Base-by-base conservation (phyloP, 2,113 vertebrate species). In the Petaurus breviceps region DNA sequence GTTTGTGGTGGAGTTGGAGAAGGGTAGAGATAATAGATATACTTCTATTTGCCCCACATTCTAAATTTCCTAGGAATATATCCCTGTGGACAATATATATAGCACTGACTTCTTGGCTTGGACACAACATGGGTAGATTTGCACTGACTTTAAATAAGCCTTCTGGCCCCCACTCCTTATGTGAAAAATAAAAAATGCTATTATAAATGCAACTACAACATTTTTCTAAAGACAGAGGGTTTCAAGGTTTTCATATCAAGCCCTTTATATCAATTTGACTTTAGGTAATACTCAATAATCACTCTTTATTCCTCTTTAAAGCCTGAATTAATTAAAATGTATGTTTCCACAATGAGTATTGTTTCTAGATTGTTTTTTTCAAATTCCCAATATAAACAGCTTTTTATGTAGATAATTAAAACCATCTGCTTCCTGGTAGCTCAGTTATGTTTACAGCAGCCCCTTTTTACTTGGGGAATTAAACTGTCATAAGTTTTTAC, bases 361-460 rank as follows among this genome's bases (percentile, higher is more conserved):
- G 98, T 99, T 98, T 98, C 97, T 97, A 97, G 98, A 96, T 94
- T 97, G 47, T 97, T 96, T 98, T 98, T 97, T 98, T 98, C 97
- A 96, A 98, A 98, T 98, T 98, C 98, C 97, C 98, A 98, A 55
- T 97, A 98, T 98, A 98, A 99, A 98, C 97, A 98, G 98, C 98
- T 95, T 97, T 98, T 97, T 97, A 98, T 98, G 97, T 97, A 98
- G 98, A 98, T 98, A 98, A 99, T 99, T 98, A 99, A 98, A 98
- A 95, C 98, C 98, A 98, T 99, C 98, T 99, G 98, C 97, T 98
- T 98, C 97, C 97, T 96, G 91, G 97, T 99, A 98, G 97, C 94
- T 98, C 97, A 93, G 96, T 98, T 98, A 98, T 98, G 98, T 98
- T 98, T 98, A 92, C 94, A 98, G 93, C 93, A 95, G 93, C 91